These are phyloP conservation scores for Tipula helvola DNA, from an alignment of 2,888 invertebrate genomes.

Conservation along the genomic window DNA sequence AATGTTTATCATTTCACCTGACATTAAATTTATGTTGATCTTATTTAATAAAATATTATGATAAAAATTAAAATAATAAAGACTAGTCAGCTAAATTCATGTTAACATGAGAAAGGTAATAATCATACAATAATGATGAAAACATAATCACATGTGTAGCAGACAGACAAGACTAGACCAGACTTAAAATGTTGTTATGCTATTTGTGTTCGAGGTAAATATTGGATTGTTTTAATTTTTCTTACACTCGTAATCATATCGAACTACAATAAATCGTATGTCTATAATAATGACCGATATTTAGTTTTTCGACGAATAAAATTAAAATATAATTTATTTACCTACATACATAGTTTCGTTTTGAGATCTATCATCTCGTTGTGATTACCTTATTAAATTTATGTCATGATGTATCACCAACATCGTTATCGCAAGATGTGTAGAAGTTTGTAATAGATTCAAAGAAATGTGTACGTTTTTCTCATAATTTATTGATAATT, in stretches of 20 bases:
- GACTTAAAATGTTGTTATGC: background rate
- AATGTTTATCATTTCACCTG: background rate
- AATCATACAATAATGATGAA: background rate
- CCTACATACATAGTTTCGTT: background rate
- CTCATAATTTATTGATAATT: background rate
- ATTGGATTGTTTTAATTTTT: background rate
- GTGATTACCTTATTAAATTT: background rate
- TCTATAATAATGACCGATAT: background rate
- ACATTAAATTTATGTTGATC: background rate
- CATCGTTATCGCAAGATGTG: background rate
- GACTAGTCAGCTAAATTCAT: background rate
- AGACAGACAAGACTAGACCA: background rate
- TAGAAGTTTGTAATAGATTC: background rate
- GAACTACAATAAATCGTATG: background rate
- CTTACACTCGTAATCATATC: background rate
- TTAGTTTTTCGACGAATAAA: background rate
- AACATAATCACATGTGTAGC: background rate
- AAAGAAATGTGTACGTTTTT: no score
- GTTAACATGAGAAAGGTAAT: background rate
- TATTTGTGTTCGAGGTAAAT: background rate
- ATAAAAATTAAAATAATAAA: background rate
- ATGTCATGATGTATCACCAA: background rate
- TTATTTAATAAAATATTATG: background rate
- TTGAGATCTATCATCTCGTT: background rate
- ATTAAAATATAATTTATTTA: background rate